Base-by-base conservation (phyloP, 2,888 invertebrate species). In the Pollenia labialis region DNA sequence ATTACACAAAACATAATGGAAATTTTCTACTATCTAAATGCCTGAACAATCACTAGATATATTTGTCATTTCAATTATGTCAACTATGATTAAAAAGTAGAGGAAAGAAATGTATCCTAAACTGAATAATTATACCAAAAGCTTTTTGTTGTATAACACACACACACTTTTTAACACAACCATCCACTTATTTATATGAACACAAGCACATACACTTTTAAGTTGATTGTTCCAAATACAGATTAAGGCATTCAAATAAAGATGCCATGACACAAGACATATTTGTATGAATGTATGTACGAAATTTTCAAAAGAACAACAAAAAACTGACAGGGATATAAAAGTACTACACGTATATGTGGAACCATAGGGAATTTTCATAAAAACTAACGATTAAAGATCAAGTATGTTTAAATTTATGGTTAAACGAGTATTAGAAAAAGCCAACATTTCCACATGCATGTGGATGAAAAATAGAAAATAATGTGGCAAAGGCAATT, bases 121-220 rank as follows among this genome's bases (percentile, higher is more conserved):
- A 75, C 40, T 50, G 75, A 52, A 48, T 62, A 42, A 50, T 60
- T 75, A 48, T 40, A 42, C 75, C 62, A 75, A 75, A 18, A 72
- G 44, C 44, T 32, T 52, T 66, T 23, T 69, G 18, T 18, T 64
- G 10, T 64, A 46, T 4, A 12, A 44, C 8, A 48, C 11, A 32
- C 11, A 46, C 18, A 66, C 14, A 48, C 18, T 23, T 46, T 46
- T 16, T 12, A 46, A 18, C 11, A 64, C 66, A 48, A 23, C 23
- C 48, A 48, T 48, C 23, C 23, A 48, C 23, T 23, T 12, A 66
- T 32, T 66, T 66, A 23, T 23, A 18, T 23, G 8, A 14, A 40
- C 14, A 60, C 12, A 2, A 10, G 18, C 2, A 16, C 40, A 44
- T 8, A 72, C 46, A 72, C 1, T 72, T 58, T 40, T 50, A 42